These are phyloP conservation scores for Reticulitermes speratus DNA, from an alignment of 1,140 invertebrate species.

Conservation along the genomic window DNA sequence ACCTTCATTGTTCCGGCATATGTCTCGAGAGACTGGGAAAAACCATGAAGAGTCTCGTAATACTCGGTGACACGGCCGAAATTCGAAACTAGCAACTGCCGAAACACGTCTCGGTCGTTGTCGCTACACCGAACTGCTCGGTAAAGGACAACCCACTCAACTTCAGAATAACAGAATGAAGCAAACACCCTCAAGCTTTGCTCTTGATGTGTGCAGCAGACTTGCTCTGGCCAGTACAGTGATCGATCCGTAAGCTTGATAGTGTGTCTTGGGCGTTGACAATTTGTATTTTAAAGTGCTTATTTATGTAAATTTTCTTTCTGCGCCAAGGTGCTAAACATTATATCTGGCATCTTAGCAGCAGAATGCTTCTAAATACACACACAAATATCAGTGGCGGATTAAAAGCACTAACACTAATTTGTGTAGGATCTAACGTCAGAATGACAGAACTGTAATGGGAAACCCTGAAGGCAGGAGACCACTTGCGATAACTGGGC, in stretches of 20 bases:
- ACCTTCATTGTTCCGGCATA: no score
- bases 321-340: slow-evolving; percentile 5
- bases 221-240: neutral
- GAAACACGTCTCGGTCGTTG: no score
- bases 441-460: no score
- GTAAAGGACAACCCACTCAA: neutral
- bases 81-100: no score
- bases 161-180: neutral
- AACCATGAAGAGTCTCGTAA: no score
- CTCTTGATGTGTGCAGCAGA: neutral
- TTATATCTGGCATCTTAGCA: neutral
- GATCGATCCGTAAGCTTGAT: neutral
- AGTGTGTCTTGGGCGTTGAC: neutral
- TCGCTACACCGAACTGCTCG: no score
- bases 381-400: neutral
- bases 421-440: neutral
- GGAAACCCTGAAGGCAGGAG: no score
- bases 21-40: no score
- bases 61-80: no score
- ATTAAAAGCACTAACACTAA: neutral
- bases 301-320: slow-evolving; percentile 16
- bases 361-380: neutral
- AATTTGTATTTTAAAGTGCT: slow-evolving; percentile 15
- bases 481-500: no score
- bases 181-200: neutral